phyloP scores from a whole-genome alignment of 2,113 vertebrate genomes.

The Coregonus clupeaformis region DNA sequence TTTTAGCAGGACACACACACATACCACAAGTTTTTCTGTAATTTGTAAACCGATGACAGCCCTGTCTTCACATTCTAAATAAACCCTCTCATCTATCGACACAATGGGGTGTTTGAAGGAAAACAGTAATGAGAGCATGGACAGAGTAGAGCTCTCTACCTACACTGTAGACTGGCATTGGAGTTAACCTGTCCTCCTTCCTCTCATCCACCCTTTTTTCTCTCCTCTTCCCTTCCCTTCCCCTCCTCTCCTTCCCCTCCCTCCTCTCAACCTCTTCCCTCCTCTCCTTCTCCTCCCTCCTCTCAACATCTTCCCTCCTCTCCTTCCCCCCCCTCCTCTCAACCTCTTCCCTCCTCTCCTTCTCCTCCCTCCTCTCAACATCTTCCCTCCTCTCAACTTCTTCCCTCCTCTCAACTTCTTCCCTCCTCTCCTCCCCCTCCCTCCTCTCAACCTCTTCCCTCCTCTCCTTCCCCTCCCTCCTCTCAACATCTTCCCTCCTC shows the following conservation, averaged over 20 bases:
- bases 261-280: constrained; percentile 68
- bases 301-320: too few relatives aligned
- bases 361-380: constrained; percentile 68
- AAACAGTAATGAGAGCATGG: too few relatives aligned
- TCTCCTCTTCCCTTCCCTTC: background rate
- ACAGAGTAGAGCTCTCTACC: constrained; percentile 50
- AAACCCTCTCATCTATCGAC: too few relatives aligned
- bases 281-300: constrained; percentile 65
- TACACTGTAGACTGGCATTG: constrained; percentile 56
- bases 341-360: constrained; percentile 73
- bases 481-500: too few relatives aligned
- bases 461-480: constrained; percentile 6
- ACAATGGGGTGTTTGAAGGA: too few relatives aligned
- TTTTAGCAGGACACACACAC: constrained; percentile 1
- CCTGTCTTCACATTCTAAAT: too few relatives aligned
- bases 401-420: constrained; percentile 13
- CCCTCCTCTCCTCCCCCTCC: background rate
- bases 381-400: background rate
- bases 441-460: too few relatives aligned
- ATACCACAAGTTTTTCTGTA: background rate
- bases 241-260: constrained; percentile 51
- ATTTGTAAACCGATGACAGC: too few relatives aligned
- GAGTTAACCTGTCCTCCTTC: constrained; percentile 51
- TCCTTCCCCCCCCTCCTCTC: constrained; percentile 68
- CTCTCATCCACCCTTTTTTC: too few relatives aligned